Evolutionary conservation across 2,797 vertebrate genomes (phyloP).

Genomic region (Hypotaenidia philippensis): DNA sequence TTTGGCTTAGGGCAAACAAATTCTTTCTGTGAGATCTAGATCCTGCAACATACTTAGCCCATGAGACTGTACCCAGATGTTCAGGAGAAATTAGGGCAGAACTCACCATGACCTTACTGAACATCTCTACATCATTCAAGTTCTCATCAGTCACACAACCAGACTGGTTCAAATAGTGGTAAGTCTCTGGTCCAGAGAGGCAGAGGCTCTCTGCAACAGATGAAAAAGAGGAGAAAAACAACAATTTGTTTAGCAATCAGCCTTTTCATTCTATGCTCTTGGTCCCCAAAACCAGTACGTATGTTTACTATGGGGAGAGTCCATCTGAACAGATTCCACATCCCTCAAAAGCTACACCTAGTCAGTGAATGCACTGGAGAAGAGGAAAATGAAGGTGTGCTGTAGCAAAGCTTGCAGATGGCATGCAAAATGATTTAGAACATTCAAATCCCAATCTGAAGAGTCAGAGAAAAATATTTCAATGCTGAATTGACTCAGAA

Average conservation of each 20-base stretch:
- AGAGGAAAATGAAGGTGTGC: neutral
- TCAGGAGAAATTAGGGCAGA: neutral
- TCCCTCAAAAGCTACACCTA: neutral
- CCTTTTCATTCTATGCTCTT: neutral
- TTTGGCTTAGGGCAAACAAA: neutral
- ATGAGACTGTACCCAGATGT: neutral
- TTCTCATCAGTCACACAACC: slow-evolving; percentile 87
- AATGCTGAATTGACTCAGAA: neutral
- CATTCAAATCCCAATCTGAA: neutral
- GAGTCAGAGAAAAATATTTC: neutral
- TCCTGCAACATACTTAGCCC: neutral
- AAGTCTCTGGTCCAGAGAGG: slow-evolving; percentile 85
- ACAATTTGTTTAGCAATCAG: neutral
- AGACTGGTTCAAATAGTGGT: slow-evolving; percentile 89
- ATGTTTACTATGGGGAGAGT: neutral
- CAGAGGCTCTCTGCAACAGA: slow-evolving; percentile 75
- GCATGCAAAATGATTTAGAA: neutral
- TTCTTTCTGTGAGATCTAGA: neutral
- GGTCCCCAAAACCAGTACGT: neutral
- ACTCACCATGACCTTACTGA: slow-evolving; percentile 90
- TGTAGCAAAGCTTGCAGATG: neutral
- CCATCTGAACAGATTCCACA: neutral
- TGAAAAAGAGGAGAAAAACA: neutral
- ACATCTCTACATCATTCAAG: slow-evolving; percentile 87
- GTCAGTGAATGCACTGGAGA: neutral